Conservation (phyloP, 2,113 vertebrate species). For the Coreoperca whiteheadi region DNA sequence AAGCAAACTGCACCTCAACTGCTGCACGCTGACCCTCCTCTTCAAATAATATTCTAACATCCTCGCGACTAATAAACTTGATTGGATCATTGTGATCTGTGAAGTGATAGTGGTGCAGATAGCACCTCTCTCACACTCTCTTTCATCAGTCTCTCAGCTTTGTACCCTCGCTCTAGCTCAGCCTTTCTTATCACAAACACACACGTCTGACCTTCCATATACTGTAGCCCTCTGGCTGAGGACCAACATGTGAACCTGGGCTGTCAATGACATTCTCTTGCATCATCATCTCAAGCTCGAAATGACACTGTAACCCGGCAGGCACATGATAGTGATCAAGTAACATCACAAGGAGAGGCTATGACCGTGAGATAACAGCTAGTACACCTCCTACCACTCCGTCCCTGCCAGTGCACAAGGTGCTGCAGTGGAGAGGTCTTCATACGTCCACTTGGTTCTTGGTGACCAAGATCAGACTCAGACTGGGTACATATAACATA, state of each 20-base stretch:
- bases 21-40: background rate
- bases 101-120: constrained; percentile 9
- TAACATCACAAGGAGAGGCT: constrained; percentile 16
- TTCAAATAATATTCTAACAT: constrained; percentile 13
- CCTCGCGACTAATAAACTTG: constrained; percentile 12
- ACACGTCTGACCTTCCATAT: constrained; percentile 44
- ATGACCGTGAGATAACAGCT: constrained; percentile 10
- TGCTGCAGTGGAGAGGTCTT: background rate
- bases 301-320: constrained; percentile 12
- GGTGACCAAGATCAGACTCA: background rate
- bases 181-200: constrained; percentile 9
- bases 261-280: constrained; percentile 34
- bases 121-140: background rate
- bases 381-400: background rate
- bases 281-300: constrained; percentile 9
- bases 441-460: background rate
- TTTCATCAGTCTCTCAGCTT: background rate
- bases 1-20: constrained; percentile 4
- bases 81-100: constrained; percentile 9
- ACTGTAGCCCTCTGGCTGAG: constrained; percentile 22
- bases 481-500: background rate
- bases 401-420: background rate
- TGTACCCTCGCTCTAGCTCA: background rate
- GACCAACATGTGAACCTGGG: constrained; percentile 17
- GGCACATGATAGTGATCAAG: constrained; percentile 28